phyloP scores from a whole-genome alignment of 2,888 invertebrate species.

The Drosophila helvetica region DNA sequence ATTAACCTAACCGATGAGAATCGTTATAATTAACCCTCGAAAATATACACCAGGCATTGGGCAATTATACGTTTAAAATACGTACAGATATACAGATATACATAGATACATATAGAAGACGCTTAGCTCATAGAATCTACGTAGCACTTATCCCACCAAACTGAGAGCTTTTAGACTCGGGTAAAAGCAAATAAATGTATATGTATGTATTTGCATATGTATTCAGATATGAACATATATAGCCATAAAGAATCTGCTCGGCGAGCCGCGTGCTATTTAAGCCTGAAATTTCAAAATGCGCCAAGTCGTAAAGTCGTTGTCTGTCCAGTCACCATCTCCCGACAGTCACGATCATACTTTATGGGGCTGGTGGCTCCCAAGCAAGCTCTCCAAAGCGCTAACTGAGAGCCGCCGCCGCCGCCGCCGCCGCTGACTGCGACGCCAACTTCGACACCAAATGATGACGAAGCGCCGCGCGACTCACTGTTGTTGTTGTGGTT shows the following conservation, averaged over 20 bases:
- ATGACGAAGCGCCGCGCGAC: slow-evolving; percentile 60
- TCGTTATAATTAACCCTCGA: slow-evolving; percentile 74
- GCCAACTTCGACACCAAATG: slow-evolving; percentile 36
- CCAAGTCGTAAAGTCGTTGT: slow-evolving; percentile 43
- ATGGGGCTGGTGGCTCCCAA: neutral
- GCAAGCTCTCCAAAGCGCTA: neutral
- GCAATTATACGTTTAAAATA: slow-evolving; percentile 28
- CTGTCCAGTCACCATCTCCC: slow-evolving; percentile 3
- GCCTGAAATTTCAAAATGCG: slow-evolving; percentile 62
- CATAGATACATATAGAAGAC: slow-evolving; percentile 11
- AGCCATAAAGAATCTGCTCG: slow-evolving; percentile 40
- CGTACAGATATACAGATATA: slow-evolving; percentile 5
- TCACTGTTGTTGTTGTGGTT: slow-evolving; percentile 34
- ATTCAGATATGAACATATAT: slow-evolving; percentile 20
- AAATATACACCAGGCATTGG: slow-evolving; percentile 37
- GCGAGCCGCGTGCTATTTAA: slow-evolving; percentile 65
- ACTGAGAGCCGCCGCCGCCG: neutral
- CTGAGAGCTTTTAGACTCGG: slow-evolving; percentile 11
- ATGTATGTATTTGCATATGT: slow-evolving; percentile 1
- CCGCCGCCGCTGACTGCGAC: slow-evolving; percentile 14
- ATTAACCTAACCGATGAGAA: slow-evolving; percentile 48
- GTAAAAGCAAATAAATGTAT: slow-evolving; percentile 7
- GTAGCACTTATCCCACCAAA: slow-evolving; percentile 10
- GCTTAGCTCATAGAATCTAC: slow-evolving; percentile 41
- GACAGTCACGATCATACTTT: slow-evolving; percentile 12